Evolutionary conservation across 2,797 vertebrate genomes (phyloP), one percentile per base, ranked within the genome.

Genomic region (Leucoraja ocellata): DNA sequence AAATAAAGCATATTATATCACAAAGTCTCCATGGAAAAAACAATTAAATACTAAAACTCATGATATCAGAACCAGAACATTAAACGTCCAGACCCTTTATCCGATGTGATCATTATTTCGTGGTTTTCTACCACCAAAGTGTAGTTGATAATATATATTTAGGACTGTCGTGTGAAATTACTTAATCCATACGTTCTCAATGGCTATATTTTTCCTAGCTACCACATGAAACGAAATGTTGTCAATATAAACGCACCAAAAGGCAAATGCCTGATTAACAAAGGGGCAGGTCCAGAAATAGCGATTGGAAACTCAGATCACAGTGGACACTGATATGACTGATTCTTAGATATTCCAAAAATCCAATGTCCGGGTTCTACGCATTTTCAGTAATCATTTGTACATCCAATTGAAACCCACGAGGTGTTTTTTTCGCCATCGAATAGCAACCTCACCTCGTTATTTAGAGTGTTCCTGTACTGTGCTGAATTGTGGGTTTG

Each of bases 371-470:
- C 54, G 36, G 18, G 84, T 68, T 73, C 71, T 39, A 25, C 1
- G 54, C n/a, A 1, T 28, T 54, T 74, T 28, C 21, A 28, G 71
- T 54, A 36, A 46, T 28, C 39, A 92, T 14, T 46, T 76, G 36
- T n/a, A 92, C 1, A 7, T 92, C 36, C 90, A 74, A 92, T 74
- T 58, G 36, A 92, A 76, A 92, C 39, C 90, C 25, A 74, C 25
- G 71, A 92, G 90, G 90, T 28, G 68, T 54, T 92, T 25, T 92
- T 25, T 54, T 92, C 71, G 36, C 23, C n/a, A 8, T 36, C 61
- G 63, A 68, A 88, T 65, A 74, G 54, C 68, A 54, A 54, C 71
- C 90, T 92, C 90, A 92, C 90, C 90, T 92, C 90, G 76, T 39
- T 46, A 91, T 76, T 92, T 46, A 76, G 10, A 92, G 23, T n/a